Evolutionary conservation across 1,140 invertebrate species (phyloP), one percentile per base, ranked within the genome.

Genomic region (Leptinotarsa undecemlineata): DNA sequence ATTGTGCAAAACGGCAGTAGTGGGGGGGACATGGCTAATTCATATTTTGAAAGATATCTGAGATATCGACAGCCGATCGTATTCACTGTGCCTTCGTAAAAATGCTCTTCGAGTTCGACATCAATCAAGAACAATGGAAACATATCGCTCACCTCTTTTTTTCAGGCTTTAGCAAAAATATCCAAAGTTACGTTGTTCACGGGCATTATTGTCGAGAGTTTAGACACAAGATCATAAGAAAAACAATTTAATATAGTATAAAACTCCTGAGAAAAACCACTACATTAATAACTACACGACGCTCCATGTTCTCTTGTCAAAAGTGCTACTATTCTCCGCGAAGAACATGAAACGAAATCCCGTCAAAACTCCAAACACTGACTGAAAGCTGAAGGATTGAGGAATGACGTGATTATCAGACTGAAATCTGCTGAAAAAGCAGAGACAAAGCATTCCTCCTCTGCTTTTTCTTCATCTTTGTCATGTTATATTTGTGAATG

Each of bases 141-240:
- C 51, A 19, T 2, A 57, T 42, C 33, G n/a, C 51, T 57, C 51
- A 57, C 51, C 51, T 57, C 51, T 57, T 57, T n/a, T 57, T 57
- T 42, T 42, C n/a, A 57, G 51, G n/a, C 51, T 15, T 57, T 57
- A 57, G n/a, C 51, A 57, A 57, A 57, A 57, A 57, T 57, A 57
- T 57, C 51, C 51, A 19, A 57, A 57, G n/a, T 57, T 57, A 57
- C 51, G 51, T 57, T 57, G 51, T 57, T 14, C 51, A 57, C 51
- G 15, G 51, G 51, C 51, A 57, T 57, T 57, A 57, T 57, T 57
- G 51, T 57, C 51, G 51, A 13, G 51, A 57, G 15, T n/a, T 57
- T 57, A 57, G 51, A 57, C 51, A 57, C 51, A 57, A 57, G 51
- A 57, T 57, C 51, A 57, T 57, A 57, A 57, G 51, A 57, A 57